Evolutionary conservation across 2,797 vertebrate genomes (phyloP).

Genomic region (Chrysocyon brachyurus): DNA sequence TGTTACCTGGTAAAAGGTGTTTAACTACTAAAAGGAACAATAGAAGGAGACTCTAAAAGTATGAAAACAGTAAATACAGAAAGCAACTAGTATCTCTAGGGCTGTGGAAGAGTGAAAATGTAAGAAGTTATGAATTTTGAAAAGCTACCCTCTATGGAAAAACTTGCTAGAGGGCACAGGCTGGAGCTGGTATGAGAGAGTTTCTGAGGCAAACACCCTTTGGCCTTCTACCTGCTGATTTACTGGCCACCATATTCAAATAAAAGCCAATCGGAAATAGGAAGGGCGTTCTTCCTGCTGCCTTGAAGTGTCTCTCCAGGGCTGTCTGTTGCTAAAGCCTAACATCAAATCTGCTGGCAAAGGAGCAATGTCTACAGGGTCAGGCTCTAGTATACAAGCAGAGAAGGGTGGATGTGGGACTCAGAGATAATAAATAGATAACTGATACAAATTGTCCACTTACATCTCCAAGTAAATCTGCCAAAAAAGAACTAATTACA

Average conservation of each 20-base stretch:
- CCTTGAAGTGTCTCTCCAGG: neutral
- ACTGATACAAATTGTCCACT: neutral
- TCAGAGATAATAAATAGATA: neutral
- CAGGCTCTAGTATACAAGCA: neutral
- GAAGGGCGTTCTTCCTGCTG: neutral
- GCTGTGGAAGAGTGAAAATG: neutral
- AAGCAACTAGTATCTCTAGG: neutral
- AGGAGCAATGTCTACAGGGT: neutral
- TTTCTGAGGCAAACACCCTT: neutral
- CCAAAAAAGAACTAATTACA: neutral
- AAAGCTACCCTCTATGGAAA: neutral
- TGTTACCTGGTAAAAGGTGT: neutral
- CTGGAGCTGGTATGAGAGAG: neutral
- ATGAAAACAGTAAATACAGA: neutral
- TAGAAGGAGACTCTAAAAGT: neutral
- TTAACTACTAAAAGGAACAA: neutral
- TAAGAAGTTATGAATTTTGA: neutral
- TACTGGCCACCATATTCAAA: neutral
- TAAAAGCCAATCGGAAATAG: neutral
- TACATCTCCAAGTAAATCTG: neutral
- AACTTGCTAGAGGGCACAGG: neutral
- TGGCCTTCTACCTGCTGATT: neutral
- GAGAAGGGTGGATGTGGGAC: neutral
- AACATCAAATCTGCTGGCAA: neutral
- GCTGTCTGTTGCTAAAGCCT: neutral